A percentile compares a stretch with the other conserved stretches of the same genome.
phyloP scores from a whole-genome alignment of 2,797 vertebrate genomes.

The Phoeniculus purpureus region DNA sequence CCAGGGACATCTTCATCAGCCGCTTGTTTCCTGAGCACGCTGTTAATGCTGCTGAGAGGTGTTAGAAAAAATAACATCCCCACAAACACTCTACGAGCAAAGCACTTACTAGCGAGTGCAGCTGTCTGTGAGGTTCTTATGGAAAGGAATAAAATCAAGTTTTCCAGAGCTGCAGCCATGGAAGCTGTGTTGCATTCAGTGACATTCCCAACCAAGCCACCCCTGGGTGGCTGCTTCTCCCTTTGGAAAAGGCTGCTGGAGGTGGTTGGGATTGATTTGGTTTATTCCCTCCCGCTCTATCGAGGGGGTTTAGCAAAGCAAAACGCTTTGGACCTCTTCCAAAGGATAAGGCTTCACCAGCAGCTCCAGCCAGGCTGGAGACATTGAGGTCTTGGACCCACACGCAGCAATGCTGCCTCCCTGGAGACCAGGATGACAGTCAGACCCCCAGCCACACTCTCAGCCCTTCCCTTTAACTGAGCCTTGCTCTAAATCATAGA shows the following conservation, averaged over 20 bases:
- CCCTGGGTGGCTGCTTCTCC: not conserved
- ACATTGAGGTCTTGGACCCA: no score
- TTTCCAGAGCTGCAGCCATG: not conserved
- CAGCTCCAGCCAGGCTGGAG: no score
- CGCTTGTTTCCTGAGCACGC: not conserved
- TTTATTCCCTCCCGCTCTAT: no score
- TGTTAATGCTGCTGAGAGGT: conserved; percentile 29
- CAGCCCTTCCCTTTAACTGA: not conserved
- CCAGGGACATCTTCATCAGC: conserved; percentile 30
- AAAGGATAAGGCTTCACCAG: no score
- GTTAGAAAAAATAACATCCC: conserved; percentile 5
- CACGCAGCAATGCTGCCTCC: no score
- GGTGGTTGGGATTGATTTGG: no score
- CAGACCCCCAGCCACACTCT: not conserved
- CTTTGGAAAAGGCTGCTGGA: not conserved
- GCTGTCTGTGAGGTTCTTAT: not conserved
- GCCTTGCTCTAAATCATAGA: no score
- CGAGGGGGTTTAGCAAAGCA: no score
- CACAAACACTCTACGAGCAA: not conserved
- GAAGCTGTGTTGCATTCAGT: not conserved
- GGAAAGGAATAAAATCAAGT: not conserved
- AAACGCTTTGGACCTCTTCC: no score
- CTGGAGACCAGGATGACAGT: not conserved
- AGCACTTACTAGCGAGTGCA: not conserved
- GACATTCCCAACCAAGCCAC: not conserved